These are phyloP conservation scores for Lysandra coridon DNA, from an alignment of 2,888 invertebrate species.

Conservation along the genomic window DNA sequence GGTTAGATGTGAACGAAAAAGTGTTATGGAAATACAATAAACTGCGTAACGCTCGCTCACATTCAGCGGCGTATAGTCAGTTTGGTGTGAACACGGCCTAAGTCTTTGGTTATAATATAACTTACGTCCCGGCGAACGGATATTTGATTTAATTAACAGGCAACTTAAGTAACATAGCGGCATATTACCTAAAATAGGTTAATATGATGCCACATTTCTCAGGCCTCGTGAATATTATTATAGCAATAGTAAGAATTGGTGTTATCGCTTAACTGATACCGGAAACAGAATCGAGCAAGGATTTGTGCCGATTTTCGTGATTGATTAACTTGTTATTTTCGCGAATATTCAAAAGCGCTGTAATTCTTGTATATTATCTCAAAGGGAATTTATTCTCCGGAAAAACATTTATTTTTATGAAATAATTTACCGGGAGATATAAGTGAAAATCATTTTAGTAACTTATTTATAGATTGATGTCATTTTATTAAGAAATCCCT, in stretches of 20 bases:
- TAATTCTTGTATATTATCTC: background rate
- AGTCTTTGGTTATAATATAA: no score
- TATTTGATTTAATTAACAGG: background rate
- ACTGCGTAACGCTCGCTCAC: no score
- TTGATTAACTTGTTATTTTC: constrained; percentile 10
- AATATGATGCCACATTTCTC: background rate
- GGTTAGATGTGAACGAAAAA: no score
- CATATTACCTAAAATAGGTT: background rate
- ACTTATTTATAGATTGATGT: no score
- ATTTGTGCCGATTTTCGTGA: constrained; percentile 2
- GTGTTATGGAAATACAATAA: no score
- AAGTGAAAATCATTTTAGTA: no score
- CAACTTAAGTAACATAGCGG: background rate
- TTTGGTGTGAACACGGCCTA: no score
- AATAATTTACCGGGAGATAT: no score
- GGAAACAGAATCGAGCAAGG: background rate
- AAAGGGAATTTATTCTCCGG: background rate
- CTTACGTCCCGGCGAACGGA: background rate
- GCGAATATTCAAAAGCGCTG: background rate
- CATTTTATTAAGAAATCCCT: no score
- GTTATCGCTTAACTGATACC: background rate
- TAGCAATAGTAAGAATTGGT: background rate
- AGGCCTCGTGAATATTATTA: background rate
- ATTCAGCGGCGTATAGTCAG: no score
- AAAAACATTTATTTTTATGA: background rate